These are phyloP conservation scores for Hassar affinis DNA, from an alignment of 2,113 vertebrate species.

Conservation along the genomic window DNA sequence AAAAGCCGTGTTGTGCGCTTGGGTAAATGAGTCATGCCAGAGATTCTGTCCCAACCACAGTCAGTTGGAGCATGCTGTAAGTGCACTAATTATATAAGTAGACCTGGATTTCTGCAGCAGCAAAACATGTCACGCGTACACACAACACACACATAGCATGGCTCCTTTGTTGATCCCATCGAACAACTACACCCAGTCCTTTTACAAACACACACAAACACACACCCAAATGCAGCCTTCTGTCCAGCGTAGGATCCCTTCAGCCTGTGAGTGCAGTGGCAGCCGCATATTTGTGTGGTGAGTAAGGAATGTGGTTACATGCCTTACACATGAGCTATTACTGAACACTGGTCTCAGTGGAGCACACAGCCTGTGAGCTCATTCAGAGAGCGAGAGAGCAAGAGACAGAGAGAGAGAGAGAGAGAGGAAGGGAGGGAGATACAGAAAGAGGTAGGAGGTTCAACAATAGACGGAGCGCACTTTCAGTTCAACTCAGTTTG, in stretches of 20 bases:
- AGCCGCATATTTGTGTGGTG: slow-evolving; percentile 85
- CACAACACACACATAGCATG: neutral
- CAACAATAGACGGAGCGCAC: slow-evolving; percentile 74
- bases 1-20: neutral
- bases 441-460: slow-evolving; percentile 60
- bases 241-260: slow-evolving; percentile 39
- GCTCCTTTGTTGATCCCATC: slow-evolving; percentile 31
- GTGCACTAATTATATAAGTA: slow-evolving; percentile 31
- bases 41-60: slow-evolving; percentile 18
- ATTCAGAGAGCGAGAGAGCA: slow-evolving; percentile 61
- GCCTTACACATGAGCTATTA: slow-evolving; percentile 83
- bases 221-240: slow-evolving; percentile 14
- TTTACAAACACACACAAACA: slow-evolving; percentile 33
- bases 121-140: neutral
- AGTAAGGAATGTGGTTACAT: slow-evolving; percentile 90
- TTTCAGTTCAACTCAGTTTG: slow-evolving; percentile 64
- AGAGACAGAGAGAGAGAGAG: slow-evolving; percentile 47
- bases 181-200: slow-evolving; percentile 27
- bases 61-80: slow-evolving; percentile 16
- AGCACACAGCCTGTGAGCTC: slow-evolving; percentile 75
- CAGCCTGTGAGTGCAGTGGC: slow-evolving; percentile 38
- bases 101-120: slow-evolving; percentile 15
- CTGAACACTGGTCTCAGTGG: slow-evolving; percentile 73
- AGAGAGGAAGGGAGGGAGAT: slow-evolving; percentile 49
- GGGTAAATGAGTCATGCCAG: neutral